phyloP scores from a whole-genome alignment of 2,888 invertebrate genomes.

The Sipha maydis region DNA sequence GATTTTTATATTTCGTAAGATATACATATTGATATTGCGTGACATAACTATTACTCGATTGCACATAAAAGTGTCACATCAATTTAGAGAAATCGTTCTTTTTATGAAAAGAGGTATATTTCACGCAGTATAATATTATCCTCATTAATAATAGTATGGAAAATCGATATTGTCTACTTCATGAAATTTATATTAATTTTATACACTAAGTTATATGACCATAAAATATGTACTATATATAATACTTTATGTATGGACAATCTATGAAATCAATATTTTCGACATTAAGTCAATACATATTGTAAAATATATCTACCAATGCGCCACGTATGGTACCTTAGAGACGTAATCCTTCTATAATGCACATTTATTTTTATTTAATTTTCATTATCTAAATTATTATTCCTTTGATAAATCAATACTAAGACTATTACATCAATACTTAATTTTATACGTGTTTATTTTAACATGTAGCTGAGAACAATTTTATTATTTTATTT shows the following conservation, averaged over 20 bases:
- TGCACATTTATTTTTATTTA: too few species aligned
- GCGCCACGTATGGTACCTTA: too few species aligned
- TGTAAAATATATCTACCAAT: neutral
- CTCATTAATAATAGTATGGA: neutral
- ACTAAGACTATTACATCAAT: too few species aligned
- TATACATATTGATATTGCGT: too few species aligned
- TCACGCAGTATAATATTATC: too few species aligned
- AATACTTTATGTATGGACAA: neutral
- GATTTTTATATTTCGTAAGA: too few species aligned
- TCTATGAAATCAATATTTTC: neutral
- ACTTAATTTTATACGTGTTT: too few species aligned
- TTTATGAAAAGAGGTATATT: neutral
- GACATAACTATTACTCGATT: too few species aligned
- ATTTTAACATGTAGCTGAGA: neutral
- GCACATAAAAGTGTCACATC: neutral
- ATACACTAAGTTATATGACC: neutral
- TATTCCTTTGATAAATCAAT: too few species aligned
- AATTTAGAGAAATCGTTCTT: neutral
- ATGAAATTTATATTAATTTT: neutral
- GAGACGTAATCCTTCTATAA: too few species aligned
- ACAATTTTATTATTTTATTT: neutral
- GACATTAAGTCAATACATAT: neutral
- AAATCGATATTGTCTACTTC: neutral
- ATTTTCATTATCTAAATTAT: too few species aligned
- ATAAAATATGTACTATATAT: neutral